Conservation (phyloP, 2,113 vertebrate species). For the Okapia johnstoni region DNA sequence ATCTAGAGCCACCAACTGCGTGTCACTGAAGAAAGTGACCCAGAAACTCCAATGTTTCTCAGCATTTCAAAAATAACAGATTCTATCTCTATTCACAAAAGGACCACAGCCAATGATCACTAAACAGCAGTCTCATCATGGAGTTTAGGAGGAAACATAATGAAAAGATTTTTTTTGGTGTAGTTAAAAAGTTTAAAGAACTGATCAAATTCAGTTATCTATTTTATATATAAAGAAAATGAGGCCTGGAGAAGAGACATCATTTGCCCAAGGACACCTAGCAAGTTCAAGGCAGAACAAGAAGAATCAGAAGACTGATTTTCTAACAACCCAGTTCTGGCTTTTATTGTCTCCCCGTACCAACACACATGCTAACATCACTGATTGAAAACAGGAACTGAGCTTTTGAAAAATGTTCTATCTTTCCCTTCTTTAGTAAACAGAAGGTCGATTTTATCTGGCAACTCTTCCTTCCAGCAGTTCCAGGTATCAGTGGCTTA, state of each 20-base stretch:
- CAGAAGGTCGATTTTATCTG: neutral
- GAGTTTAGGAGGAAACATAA: neutral
- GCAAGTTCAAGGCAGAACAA: neutral
- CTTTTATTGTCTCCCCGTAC: neutral
- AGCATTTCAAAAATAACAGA: neutral
- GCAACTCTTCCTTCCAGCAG: neutral
- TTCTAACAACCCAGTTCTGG: neutral
- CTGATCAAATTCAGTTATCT: neutral
- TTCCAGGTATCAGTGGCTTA: neutral
- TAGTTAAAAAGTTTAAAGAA: neutral
- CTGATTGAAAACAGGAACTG: neutral
- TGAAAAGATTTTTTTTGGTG: slow-evolving; percentile 11
- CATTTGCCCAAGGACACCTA: neutral
- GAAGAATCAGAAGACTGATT: slow-evolving; percentile 9
- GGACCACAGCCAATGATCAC: neutral
- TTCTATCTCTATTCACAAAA: neutral
- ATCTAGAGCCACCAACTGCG: neutral
- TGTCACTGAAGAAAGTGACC: neutral
- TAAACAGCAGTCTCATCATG: neutral
- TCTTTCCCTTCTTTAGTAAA: slow-evolving; percentile 11
- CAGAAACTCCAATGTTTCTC: neutral
- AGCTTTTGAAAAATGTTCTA: neutral
- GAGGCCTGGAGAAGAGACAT: neutral
- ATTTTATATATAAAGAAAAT: neutral
- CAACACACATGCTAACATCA: neutral